These are phyloP conservation scores for Procapra przewalskii DNA, from an alignment of 2,113 vertebrate species.

Conservation along the genomic window DNA sequence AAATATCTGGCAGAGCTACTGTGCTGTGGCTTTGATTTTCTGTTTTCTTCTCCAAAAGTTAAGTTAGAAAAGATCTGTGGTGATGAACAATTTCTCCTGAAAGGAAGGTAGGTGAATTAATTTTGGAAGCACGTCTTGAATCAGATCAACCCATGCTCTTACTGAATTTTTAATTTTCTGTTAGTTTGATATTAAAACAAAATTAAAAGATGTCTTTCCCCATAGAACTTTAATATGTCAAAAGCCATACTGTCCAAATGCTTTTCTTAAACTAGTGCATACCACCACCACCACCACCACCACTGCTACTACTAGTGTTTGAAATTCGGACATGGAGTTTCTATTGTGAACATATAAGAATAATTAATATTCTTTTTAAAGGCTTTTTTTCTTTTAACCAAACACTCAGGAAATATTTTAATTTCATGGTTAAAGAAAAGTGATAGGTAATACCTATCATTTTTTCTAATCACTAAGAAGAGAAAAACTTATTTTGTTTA, in stretches of 20 bases:
- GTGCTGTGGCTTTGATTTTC: neutral
- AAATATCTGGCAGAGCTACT: accelerated
- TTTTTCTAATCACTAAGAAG: neutral
- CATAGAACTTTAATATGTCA: neutral
- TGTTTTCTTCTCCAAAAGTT: neutral
- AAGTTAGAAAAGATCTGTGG: neutral
- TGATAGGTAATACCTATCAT: neutral
- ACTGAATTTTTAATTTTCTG: neutral
- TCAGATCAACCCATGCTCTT: neutral
- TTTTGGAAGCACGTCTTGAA: constrained; percentile 26
- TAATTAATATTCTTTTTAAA: neutral
- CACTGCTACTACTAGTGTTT: neutral
- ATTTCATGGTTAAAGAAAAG: neutral
- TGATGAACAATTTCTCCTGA: constrained; percentile 10
- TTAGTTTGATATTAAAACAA: constrained; percentile 32
- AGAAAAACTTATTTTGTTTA: constrained; percentile 2
- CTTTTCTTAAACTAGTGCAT: neutral
- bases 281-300: neutral
- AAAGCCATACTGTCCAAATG: neutral
- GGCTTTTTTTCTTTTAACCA: neutral
- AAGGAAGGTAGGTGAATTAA: neutral
- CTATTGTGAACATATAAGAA: neutral
- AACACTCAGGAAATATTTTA: neutral
- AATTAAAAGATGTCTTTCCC: constrained; percentile 19
- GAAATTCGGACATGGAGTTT: neutral